phyloP scores from a whole-genome alignment of 2,797 vertebrate species.

The Cirrhinus mrigala region DNA sequence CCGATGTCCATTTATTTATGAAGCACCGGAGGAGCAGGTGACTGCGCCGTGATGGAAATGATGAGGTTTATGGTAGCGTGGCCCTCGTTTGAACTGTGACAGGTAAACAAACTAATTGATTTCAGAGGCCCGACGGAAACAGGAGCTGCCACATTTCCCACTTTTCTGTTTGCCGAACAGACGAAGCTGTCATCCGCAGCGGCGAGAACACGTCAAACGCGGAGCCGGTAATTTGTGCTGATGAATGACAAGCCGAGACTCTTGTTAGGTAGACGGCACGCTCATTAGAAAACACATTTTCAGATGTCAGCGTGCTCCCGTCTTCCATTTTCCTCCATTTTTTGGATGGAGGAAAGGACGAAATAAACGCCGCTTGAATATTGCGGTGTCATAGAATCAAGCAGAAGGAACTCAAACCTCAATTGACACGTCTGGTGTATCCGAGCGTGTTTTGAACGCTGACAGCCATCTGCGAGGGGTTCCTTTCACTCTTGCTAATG shows the following conservation, averaged over 20 bases:
- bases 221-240: slow-evolving; percentile 81
- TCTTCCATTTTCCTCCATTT: slow-evolving; percentile 61
- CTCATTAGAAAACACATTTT: slow-evolving; percentile 87
- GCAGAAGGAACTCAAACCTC: slow-evolving; percentile 84
- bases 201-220: slow-evolving; percentile 79
- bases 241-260: slow-evolving; percentile 85
- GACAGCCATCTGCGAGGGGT: slow-evolving; percentile 87
- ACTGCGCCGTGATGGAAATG: slow-evolving; percentile 74
- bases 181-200: slow-evolving; percentile 79
- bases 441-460: slow-evolving; percentile 74
- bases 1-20: slow-evolving; percentile 73
- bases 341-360: slow-evolving; percentile 66
- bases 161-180: slow-evolving; percentile 79
- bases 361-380: slow-evolving; percentile 83
- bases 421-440: slow-evolving; percentile 84
- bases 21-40: slow-evolving; percentile 69
- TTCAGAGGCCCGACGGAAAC: slow-evolving; percentile 72
- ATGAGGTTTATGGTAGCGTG: slow-evolving; percentile 70
- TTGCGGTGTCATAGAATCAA: slow-evolving; percentile 78
- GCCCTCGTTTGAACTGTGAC: slow-evolving; percentile 77
- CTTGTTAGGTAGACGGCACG: slow-evolving; percentile 79
- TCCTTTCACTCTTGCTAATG: slow-evolving; percentile 86
- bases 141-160: slow-evolving; percentile 70
- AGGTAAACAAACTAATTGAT: slow-evolving; percentile 86
- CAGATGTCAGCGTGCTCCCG: slow-evolving; percentile 78